Base-by-base conservation (phyloP, 2,888 invertebrate genomes). In the Ramazzottius varieornatus region DNA sequence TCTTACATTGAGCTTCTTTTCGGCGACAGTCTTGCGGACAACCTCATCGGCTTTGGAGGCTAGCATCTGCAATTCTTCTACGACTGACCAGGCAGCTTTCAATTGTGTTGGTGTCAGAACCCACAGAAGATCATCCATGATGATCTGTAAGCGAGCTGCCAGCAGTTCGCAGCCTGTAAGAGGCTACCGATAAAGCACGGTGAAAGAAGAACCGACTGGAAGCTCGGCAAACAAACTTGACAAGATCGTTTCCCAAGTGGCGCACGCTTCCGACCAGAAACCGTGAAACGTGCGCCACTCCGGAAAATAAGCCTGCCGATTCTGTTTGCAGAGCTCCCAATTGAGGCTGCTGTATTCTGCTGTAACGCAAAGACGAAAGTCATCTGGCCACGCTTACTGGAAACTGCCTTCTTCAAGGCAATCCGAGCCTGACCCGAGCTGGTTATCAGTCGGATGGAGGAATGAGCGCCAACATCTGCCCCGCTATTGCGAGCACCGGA, bases 91-190 rank as follows among this genome's bases (percentile, higher is more conserved):
- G 65, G 91, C 92, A 20, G 94, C 93, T 71, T 92, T 86, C 46
- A 94, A 78, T 76, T 94, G 94, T 0, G 92, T 89, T 77, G 93
- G 93, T 0, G 94, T 94, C 67, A 94, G 78, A 54, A 96, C 93
- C 94, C 96, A 98, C 33, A 96, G 81, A 64, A 98, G 80, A 73
- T 96, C 93, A 77, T 98, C 94, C 69, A 98, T 82, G 70, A 94
- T 86, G 65, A 96, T 80, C 66, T 88, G 87, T 68, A 98, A 80
- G 65, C 91, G 83, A 33, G 93, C 93, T 1, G 92, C 88, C 73
- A 94, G 80, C 66, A 96, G 84, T 69, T 87, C 86, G 75, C 93
- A 94, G 78, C 96, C 96, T 88, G 78, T 29, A 78, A 78, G 66
- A 33, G 32, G 33, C 46, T 65, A 63, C 64, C 46, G 63, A 29